Conservation (phyloP, 2,888 invertebrate genomes). For the Eudemis profundana region DNA sequence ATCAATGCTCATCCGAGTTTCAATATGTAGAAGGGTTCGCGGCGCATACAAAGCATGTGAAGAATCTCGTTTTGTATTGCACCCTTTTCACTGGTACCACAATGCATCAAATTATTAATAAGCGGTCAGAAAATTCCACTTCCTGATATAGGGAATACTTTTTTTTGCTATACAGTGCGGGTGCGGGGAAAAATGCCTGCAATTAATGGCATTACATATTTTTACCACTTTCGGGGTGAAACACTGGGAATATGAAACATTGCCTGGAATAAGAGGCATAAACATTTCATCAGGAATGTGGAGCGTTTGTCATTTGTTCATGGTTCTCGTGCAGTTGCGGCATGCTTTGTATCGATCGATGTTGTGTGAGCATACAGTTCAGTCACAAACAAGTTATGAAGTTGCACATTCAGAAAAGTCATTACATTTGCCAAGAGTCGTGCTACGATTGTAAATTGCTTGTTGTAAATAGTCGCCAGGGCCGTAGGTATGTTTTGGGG, state of each 20-base stretch:
- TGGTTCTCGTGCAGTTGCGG: slow-evolving; percentile 3
- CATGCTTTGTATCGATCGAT: slow-evolving; percentile 34
- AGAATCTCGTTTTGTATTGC: too few species aligned
- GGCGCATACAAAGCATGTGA: slow-evolving; percentile 3
- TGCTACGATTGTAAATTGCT: slow-evolving; percentile 13
- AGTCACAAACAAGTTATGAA: slow-evolving; percentile 6
- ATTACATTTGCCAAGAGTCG: slow-evolving; percentile 26
- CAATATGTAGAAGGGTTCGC: neutral
- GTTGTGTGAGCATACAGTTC: slow-evolving; percentile 24
- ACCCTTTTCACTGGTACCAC: too few species aligned
- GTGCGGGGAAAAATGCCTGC: neutral
- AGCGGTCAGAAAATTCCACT: too few species aligned
- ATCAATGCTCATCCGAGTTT: neutral
- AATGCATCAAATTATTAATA: too few species aligned
- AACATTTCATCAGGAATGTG: slow-evolving; percentile 2
- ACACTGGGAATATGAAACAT: neutral
- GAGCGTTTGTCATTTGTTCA: neutral
- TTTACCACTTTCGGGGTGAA: too few species aligned
- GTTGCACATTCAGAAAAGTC: slow-evolving; percentile 30
- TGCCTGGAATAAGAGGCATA: neutral
- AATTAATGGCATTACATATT: neutral
- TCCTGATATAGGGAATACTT: too few species aligned
- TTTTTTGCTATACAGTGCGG: too few species aligned
- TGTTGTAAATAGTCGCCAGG: slow-evolving; percentile 7
- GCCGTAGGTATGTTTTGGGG: slow-evolving; percentile 27